These are phyloP conservation scores for Lepus americanus DNA, from an alignment of 2,113 vertebrate species.

Conservation along the genomic window DNA sequence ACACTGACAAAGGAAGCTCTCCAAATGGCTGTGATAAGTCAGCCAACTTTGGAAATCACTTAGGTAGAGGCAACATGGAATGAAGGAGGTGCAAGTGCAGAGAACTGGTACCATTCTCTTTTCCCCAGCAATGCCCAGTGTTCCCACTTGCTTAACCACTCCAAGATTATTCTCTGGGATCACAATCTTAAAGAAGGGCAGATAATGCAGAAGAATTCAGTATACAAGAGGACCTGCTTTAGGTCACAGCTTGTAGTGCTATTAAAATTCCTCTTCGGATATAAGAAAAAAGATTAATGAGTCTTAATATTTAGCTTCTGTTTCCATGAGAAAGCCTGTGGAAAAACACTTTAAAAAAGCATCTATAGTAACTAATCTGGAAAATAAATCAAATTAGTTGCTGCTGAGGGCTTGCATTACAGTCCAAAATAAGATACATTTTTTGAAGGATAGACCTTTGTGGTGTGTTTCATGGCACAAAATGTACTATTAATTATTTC, in stretches of 20 bases:
- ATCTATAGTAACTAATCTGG: constrained; percentile 59
- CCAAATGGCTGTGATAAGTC: not conserved
- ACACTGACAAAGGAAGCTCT: not conserved
- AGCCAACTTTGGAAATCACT: not conserved
- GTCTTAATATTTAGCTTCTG: constrained; percentile 59
- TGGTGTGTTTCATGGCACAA: not conserved
- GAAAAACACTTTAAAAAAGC: constrained; percentile 62
- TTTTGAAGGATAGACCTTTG: constrained; percentile 27
- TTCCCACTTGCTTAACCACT: not conserved
- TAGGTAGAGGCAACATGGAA: not conserved
- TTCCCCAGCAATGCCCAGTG: fast-evolving
- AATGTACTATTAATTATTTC: constrained; percentile 51
- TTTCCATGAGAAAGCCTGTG: constrained; percentile 65
- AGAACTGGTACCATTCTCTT: fast-evolving
- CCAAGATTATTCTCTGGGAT: not conserved
- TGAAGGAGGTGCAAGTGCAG: not conserved
- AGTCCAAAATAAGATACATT: constrained; percentile 44
- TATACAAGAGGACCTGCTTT: not conserved
- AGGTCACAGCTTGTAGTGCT: not conserved
- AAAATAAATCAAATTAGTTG: constrained; percentile 66
- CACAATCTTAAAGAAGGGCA: not conserved
- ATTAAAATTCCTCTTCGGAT: constrained; percentile 59
- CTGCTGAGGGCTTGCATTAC: constrained; percentile 36
- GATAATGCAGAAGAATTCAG: not conserved
- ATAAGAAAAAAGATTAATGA: constrained; percentile 54